Percentiles rank a stretch among this genome's conserved stretches.
These are phyloP conservation scores for Eidolon helvum DNA, from an alignment of 2,113 vertebrate species.

Conservation along the genomic window DNA sequence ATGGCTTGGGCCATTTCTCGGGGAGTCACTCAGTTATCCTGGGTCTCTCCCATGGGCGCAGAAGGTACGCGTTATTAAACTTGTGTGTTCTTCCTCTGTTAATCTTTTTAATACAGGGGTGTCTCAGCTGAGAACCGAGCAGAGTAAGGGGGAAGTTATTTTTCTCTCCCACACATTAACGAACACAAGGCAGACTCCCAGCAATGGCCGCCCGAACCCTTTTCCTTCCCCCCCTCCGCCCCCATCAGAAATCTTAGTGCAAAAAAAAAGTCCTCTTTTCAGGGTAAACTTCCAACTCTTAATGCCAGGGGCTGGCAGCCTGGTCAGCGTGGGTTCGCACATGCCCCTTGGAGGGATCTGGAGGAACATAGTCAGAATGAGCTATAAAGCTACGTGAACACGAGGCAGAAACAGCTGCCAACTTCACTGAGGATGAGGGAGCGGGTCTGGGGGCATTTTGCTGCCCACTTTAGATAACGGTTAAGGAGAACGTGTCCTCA, in stretches of 20 bases:
- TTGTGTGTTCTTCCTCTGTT: neutral
- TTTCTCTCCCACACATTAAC: neutral
- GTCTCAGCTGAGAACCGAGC: neutral
- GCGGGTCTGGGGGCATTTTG: neutral
- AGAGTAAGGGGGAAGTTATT: neutral
- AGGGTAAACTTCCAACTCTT: neutral
- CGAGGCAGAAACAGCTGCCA: neutral
- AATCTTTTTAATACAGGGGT: neutral
- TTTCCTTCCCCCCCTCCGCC: rapidly evolving
- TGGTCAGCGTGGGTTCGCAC: neutral
- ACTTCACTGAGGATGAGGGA: neutral
- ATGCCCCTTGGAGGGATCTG: neutral
- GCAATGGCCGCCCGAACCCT: neutral
- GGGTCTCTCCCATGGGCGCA: neutral
- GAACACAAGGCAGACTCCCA: no score
- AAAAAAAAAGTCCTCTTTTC: neutral
- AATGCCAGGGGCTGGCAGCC: neutral
- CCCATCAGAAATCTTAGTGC: neutral
- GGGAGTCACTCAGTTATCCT: neutral
- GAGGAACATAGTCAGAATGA: neutral
- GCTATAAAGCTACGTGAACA: rapidly evolving
- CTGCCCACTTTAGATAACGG: neutral
- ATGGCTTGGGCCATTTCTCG: neutral
- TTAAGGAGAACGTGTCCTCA: neutral
- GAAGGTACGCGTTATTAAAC: neutral